phyloP scores from a whole-genome alignment of 2,797 vertebrate genomes.

The Megalops cyprinoides region DNA sequence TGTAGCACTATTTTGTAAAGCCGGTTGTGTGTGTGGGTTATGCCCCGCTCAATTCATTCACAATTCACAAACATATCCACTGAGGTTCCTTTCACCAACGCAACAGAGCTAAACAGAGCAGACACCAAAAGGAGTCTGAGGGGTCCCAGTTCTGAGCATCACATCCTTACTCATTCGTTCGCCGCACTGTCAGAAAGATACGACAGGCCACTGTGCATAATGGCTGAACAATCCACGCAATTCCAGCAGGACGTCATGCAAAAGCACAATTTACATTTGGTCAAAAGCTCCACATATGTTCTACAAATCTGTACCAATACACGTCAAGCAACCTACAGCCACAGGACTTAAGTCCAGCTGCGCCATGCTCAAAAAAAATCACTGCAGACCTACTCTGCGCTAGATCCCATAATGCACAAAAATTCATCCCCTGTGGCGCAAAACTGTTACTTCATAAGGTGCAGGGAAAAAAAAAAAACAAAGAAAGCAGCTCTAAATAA shows the following conservation, averaged over 20 bases:
- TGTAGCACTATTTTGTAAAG: neutral
- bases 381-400: neutral
- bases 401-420: neutral
- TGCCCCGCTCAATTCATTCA: neutral
- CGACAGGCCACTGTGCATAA: neutral
- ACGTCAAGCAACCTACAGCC: neutral
- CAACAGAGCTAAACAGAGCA: no score
- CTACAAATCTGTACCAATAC: neutral
- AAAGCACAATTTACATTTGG: neutral
- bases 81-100: neutral
- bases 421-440: neutral
- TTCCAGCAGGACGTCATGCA: neutral
- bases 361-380: neutral
- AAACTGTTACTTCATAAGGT: no score
- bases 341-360: neutral
- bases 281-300: neutral
- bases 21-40: neutral
- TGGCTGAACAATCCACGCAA: neutral
- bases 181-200: neutral
- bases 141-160: neutral
- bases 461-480: no score
- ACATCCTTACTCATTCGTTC: neutral
- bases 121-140: neutral
- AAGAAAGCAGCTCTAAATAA: neutral
- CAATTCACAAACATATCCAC: neutral